Percentiles rank a stretch among this genome's conserved stretches.
Conservation (phyloP, 2,113 vertebrate genomes). For the Mus musculus region GRCm39 chr4:111076001-111076500, state of each 20-base stretch:
- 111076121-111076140: not conserved
- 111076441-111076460: not conserved
- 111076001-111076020: not conserved
- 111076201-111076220: not conserved
- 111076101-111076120: not conserved
- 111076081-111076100: not conserved
- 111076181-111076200: not conserved
- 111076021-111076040: conserved; percentile 17
- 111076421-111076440: not conserved
- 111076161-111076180: not conserved
- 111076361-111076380: not conserved
- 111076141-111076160: not conserved
- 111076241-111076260: not conserved
- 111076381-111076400: not conserved
- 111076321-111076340: not conserved
- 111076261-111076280: not conserved
- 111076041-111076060: conserved; percentile 22
- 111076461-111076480: not conserved
- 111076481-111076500: too few species aligned
- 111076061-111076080: not conserved
- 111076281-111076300: not conserved
- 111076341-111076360: not conserved
- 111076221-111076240: not conserved
- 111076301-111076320: not conserved
- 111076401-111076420: conserved; percentile 53